These are phyloP conservation scores for Sphaerodactylus townsendi DNA, from an alignment of 2,113 vertebrate genomes.

Conservation along the genomic window DNA sequence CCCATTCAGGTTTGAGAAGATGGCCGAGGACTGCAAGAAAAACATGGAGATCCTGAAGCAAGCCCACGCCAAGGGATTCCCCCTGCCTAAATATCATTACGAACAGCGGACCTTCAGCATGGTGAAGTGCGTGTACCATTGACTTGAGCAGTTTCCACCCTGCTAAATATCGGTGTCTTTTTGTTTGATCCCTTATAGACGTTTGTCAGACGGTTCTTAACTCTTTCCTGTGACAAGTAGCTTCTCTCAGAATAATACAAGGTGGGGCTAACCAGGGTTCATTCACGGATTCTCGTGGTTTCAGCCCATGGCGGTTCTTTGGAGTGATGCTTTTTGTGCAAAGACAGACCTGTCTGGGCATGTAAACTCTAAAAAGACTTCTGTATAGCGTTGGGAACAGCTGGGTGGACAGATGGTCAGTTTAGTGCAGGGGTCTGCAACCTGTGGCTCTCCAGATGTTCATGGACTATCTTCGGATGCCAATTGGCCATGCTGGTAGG, in stretches of 20 bases:
- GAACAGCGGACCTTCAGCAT: slow-evolving; percentile 89
- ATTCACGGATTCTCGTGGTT: background rate
- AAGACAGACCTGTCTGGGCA: background rate
- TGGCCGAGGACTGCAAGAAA: slow-evolving; percentile 82
- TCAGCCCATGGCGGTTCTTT: background rate
- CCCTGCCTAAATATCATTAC: slow-evolving; percentile 78
- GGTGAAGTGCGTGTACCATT: slow-evolving; percentile 74
- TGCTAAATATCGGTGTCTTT: background rate
- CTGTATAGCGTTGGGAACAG: too few species aligned
- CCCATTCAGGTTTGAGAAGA: slow-evolving; percentile 79
- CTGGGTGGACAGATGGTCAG: too few species aligned
- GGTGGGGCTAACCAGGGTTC: background rate
- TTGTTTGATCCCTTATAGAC: background rate
- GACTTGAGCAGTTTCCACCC: background rate
- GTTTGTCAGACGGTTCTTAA: background rate
- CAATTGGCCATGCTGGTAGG: too few species aligned
- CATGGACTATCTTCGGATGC: too few species aligned
- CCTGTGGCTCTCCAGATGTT: too few species aligned
- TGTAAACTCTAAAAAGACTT: too few species aligned
- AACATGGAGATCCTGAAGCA: slow-evolving; percentile 83
- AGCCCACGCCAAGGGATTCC: slow-evolving; percentile 78
- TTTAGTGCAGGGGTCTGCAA: too few species aligned
- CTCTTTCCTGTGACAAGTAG: too few species aligned
- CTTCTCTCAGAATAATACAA: background rate
- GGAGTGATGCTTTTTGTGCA: background rate